Base-by-base conservation (phyloP, 2,888 invertebrate species). In the Orthosia gracilis region DNA sequence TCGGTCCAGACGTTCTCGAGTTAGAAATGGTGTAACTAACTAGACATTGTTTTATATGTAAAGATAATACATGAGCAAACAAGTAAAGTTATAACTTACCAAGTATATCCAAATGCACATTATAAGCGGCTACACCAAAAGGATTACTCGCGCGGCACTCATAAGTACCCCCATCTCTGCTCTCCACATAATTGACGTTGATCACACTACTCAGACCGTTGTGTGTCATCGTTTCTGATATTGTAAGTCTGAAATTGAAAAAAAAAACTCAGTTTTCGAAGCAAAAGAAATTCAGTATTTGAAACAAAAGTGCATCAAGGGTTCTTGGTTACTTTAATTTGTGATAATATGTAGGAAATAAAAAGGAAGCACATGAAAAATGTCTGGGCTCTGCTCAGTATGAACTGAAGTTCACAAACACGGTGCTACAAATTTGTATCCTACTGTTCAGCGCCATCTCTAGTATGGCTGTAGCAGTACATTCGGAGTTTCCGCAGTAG, bases 101-200 rank as follows among this genome's bases (percentile, higher is more conserved):
- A 11, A 96, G 90, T 76, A 96, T 95, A 84, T 93, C 91, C 47
- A 96, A 83, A 80, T 93, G 88, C 0, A 96, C 82, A 66, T 90
- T 93, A 73, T 91, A 96, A 2, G 91, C 85, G 0, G 96, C 94
- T 0, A 95, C 94, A 0, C 96, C 96, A 50, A 93, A 96, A 0
- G 96, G 96, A 63, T 96, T 96, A 83, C 94, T 96, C 0, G 96
- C 96, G 76, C 94, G 90, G 55, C 96, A 96, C 80, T 96, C 95
- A 73, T 96, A 96, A 0, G 81, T 88, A 0, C 96, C 96, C 0
- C 95, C 94, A 63, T 96, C 96, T 84, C 94, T 89, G 13, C 92
- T 91, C 78, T 96, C 96, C 3, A 95, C 94, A 71, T 94, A 96
- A 65, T 91, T 94, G 0, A 96, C 92, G 23, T 87, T 94, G 45